phyloP scores from a whole-genome alignment of 2,888 invertebrate genomes.

The Hyppa rectilinea region DNA sequence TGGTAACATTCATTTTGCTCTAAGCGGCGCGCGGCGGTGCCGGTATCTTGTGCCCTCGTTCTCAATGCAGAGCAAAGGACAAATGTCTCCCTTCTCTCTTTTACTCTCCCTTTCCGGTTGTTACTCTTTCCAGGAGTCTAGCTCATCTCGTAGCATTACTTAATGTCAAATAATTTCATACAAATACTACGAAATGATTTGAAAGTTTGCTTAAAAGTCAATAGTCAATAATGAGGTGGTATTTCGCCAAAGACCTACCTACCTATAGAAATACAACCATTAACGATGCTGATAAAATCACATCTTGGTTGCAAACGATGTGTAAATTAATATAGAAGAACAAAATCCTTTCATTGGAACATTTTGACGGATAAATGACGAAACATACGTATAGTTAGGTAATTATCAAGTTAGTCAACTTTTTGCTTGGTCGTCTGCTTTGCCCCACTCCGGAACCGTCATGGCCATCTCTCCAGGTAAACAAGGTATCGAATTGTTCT shows the following conservation, averaged over 20 bases:
- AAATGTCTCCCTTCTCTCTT: too few species aligned
- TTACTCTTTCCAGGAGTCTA: too few species aligned
- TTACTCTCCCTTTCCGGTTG: too few species aligned
- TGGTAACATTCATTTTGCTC: too few species aligned
- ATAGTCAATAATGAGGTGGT: background rate
- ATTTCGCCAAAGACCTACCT: constrained; percentile 20
- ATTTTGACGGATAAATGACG: constrained; percentile 3
- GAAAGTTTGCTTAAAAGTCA: background rate
- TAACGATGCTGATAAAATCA: constrained; percentile 1
- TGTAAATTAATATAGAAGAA: constrained; percentile 17
- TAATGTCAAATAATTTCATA: too few species aligned
- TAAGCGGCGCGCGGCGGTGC: too few species aligned
- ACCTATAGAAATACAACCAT: background rate
- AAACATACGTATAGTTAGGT: background rate
- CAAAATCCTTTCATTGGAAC: background rate
- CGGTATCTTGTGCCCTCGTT: too few species aligned
- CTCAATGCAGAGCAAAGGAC: too few species aligned
- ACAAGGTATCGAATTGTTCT: too few species aligned
- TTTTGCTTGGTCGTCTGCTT: background rate
- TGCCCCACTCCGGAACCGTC: background rate
- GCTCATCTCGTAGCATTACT: too few species aligned
- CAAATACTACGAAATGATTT: too few species aligned
- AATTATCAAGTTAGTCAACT: background rate
- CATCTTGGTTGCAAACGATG: background rate
- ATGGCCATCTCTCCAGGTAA: constrained; percentile 7